Base-by-base conservation (phyloP, 1,140 invertebrate species). In the Pogonus chalceus region DNA sequence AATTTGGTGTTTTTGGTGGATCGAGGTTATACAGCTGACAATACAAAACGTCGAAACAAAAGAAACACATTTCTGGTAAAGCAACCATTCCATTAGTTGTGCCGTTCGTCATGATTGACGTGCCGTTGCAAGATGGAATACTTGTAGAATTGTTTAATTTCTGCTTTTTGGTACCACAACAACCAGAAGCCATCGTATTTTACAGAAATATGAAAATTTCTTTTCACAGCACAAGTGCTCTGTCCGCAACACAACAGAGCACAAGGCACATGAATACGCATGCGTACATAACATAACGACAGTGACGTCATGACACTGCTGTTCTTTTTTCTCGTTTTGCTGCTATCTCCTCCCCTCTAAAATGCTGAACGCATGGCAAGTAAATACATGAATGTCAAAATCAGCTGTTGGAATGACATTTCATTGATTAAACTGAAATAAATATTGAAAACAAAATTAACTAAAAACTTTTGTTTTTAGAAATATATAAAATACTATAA, bases 21-120 rank as follows among this genome's bases (percentile, higher is more conserved):
- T 95, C 90, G 66, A 92, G 80, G 68, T 88, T 92, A 74, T 96
- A 85, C 62, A 97, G 79, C 75, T 96, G 90, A 72, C 84, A 86
- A 73, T 95, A 92, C 51, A 98, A 81, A 56, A 96, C 92, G 76
- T 98, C 94, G 77, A 97, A 98, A 81, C 95, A 98, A 76, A 90
- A 98, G 76, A 91, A 93, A 70, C 91, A 95, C 95, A 98, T 98
- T 72, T 96, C 92, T 49, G 89, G 86, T 69, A 87, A 83, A 53
- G 90, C 90, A 35, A 96, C 85, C 71, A 82, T 68, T 74, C 79
- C 71, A 50, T 72, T 74, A 22, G 62, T 62, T 20, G 56, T 59
- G 26, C 72, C 70, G 59, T 72, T 71, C 51, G 65, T 60, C 53
- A 69, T 58, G 23, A 68, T 57, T 21, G 69, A 61, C 7, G 67